Evolutionary conservation across 2,113 vertebrate species (phyloP), one percentile per base, ranked within the genome.

Genomic region (Cromileptes altivelis): DNA sequence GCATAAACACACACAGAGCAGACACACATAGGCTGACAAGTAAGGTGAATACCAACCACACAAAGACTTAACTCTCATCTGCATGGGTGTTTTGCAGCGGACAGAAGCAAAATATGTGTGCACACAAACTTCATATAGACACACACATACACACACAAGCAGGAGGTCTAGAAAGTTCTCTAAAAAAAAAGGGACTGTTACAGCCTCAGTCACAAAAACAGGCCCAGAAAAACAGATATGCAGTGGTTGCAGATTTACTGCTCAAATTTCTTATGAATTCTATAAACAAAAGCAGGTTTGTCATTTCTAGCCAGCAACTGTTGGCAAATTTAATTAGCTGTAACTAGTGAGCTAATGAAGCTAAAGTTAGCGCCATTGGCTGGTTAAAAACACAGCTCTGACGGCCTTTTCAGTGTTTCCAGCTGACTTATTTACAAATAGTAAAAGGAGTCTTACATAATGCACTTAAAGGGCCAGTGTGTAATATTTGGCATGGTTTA

Each of bases 31-130:
- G n/a, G 23, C 42, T 70, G 17, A 65, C 47, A 75, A 40, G 8
- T 9, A 62, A 45, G 80, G 72, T 13, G 6, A 70, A 78, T n/a
- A 21, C 23, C 30, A 61, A 19, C 19, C 3, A 60, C 52, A 75
- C 33, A 40, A 18, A 72, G n/a, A 55, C 61, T 64, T 3, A 0
- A 11, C 3, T 27, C 49, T 4, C 25, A 25, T 65, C 40, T 62
- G 40, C 25, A 6, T 49, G 21, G 10, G 21, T 60, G 49, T 47
- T 68, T 70, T 57, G 50, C n/a, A 65, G 49, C 21, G 62, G 58
- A 53, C 21, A 45, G 53, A 75, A 30, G 64, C 10, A 19, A 18
- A 6, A 67, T 53, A 49, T 61, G 57, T 61, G 56, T 69, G 19
- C 40, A 21, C 14, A 40, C 15, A 33, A 37, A 21, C 25, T 1